These are phyloP conservation scores for Calliphora vomitoria DNA, from an alignment of 2,888 invertebrate species.

Conservation along the genomic window DNA sequence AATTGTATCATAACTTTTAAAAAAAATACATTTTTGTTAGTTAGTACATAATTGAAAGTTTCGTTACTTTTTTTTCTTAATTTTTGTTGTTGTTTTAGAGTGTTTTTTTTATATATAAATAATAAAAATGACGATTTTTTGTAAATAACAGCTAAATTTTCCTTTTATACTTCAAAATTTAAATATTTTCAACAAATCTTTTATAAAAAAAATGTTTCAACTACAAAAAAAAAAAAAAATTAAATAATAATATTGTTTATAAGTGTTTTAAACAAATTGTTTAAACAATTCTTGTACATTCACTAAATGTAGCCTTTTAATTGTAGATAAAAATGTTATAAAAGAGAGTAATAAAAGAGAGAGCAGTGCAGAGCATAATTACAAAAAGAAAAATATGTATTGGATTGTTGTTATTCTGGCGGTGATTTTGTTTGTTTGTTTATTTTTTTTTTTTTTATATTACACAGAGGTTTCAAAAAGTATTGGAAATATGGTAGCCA, in stretches of 20 bases:
- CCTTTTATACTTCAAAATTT: conserved; percentile 43
- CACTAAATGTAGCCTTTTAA: conserved; percentile 55
- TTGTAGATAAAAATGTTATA: conserved; percentile 14
- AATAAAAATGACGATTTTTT: conserved; percentile 32
- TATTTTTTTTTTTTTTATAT: conserved; percentile 19
- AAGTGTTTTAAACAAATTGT: conserved; percentile 49
- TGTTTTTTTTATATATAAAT: conserved; percentile 37
- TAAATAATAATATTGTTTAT: conserved; percentile 34
- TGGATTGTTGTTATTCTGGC: conserved; percentile 18
- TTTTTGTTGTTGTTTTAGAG: conserved; percentile 6
- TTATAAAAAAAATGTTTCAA: conserved; percentile 60
- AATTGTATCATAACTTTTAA: conserved; percentile 43
- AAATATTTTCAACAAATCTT: conserved; percentile 58
- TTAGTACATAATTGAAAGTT: conserved; percentile 59
- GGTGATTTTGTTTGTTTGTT: conserved; percentile 6
- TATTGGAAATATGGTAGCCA: conserved; percentile 10
- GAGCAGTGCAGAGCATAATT: conserved; percentile 62
- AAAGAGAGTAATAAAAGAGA: conserved; percentile 32
- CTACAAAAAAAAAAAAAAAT: conserved; percentile 54
- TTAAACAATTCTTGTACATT: conserved; percentile 54
- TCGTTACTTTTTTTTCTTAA: conserved; percentile 13
- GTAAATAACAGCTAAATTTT: conserved; percentile 52
- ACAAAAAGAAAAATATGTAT: conserved; percentile 11
- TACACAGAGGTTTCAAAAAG: conserved; percentile 26
- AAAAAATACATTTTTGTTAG: conserved; percentile 49